phyloP scores from a whole-genome alignment of 2,113 vertebrate genomes.

The Otis tarda region DNA sequence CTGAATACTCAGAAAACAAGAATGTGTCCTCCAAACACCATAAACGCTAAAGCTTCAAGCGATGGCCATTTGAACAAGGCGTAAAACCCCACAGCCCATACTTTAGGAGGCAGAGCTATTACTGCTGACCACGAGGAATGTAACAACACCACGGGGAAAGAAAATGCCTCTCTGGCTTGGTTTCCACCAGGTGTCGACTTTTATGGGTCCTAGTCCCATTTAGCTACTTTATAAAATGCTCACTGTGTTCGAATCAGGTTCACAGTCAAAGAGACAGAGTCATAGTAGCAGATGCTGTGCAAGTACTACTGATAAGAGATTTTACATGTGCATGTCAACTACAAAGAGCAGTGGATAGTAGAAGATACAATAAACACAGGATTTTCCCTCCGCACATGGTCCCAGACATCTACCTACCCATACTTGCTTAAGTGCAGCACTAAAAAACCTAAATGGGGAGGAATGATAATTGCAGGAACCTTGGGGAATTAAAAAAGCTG shows the following conservation, averaged over 20 bases:
- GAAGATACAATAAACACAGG: not conserved
- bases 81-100: not conserved
- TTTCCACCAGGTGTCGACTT: constrained; percentile 47
- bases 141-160: not conserved
- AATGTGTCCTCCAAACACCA: constrained; percentile 1
- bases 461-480: constrained; percentile 7
- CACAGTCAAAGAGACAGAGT: not conserved
- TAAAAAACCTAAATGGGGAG: not conserved
- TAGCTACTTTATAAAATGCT: constrained; percentile 29
- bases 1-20: not conserved
- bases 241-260: not conserved
- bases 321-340: not conserved
- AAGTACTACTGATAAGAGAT: not conserved
- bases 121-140: constrained; percentile 41
- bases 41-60: not conserved
- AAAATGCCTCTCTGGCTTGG: constrained; percentile 18
- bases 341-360: not conserved
- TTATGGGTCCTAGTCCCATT: not conserved
- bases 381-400: not conserved
- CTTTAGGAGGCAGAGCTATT: constrained; percentile 23
- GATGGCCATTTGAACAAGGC: not conserved
- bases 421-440: not conserved
- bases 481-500: constrained; percentile 1
- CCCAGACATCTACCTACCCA: not conserved
- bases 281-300: not conserved